A percentile compares a stretch with the other conserved stretches of the same genome.
These are phyloP conservation scores for Schizaphis graminum DNA, from an alignment of 2,888 invertebrate species.

Conservation along the genomic window DNA sequence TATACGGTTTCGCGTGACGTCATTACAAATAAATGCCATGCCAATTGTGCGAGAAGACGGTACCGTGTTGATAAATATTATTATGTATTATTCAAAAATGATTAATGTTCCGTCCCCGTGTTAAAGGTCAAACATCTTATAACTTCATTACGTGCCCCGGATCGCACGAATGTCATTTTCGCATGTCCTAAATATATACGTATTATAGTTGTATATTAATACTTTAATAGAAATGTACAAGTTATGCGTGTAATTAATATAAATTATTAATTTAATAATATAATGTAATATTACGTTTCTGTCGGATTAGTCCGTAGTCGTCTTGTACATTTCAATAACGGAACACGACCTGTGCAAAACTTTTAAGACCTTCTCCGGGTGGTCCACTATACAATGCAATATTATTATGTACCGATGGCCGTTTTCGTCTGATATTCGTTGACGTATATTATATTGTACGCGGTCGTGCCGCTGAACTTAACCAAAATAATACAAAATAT, in stretches of 20 bases:
- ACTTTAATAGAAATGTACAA: background rate
- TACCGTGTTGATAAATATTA: slow-evolving; percentile 32
- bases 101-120: slow-evolving; percentile 33
- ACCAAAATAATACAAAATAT: background rate
- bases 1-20: slow-evolving; percentile 52
- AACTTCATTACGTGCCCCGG: slow-evolving; percentile 7
- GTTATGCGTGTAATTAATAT: background rate
- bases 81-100: slow-evolving; percentile 45
- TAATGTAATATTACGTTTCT: background rate
- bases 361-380: background rate
- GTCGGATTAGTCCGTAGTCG: background rate
- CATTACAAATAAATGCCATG: slow-evolving; percentile 30
- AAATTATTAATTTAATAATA: background rate
- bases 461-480: background rate
- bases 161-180: background rate
- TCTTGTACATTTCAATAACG: background rate
- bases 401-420: background rate
- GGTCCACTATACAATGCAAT: background rate
- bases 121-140: slow-evolving; percentile 49
- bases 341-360: background rate
- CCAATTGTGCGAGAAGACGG: slow-evolving; percentile 40
- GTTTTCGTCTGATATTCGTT: background rate
- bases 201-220: background rate
- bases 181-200: slow-evolving; percentile 26
- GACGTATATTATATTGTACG: background rate